Evolutionary conservation across 2,797 vertebrate genomes (phyloP), one percentile per base, ranked within the genome.

Genomic region (Poeciliopsis presidionis): DNA sequence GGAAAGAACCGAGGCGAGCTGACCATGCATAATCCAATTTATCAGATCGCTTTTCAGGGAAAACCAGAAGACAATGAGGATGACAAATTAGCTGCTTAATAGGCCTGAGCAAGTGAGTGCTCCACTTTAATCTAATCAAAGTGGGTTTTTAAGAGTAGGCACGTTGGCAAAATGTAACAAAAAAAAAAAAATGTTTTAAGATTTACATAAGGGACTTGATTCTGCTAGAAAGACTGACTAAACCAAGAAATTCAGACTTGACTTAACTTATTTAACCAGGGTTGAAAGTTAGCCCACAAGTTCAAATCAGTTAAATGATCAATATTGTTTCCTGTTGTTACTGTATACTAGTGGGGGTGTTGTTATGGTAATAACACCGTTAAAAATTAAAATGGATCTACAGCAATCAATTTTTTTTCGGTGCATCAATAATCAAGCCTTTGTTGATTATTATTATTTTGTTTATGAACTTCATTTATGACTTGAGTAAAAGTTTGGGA

Each of bases 11-110:
- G 1, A 9, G 1, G 13, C n/a, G 49, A 36, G 78, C 0, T 55
- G 46, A 11, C 2, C 20, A 11, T 41, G 22, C 6, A 72, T 46
- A 36, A 77, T 69, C 9, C 13, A 73, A 28, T 2, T 9, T 7
- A 41, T 76, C n/a, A 49, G 4, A 11, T 33, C 14, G 28, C 43
- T 59, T 75, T 13, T 43, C 65, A 69, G 65, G 65, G 39, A 69
- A 69, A 69, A 41, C 39, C 39, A 43, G 65, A 69, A 69, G 65
- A 69, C 39, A 43, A 69, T 69, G 65, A 41, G n/a, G 39, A 69
- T 69, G 39, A 41, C 65, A 69, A 41, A 69, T 69, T 69, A 69
- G 39, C 36, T 69, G 39, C 22, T 25, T 69, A 69, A 43, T 69
- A 43, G 43, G 65, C 39, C 39, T 43, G 39, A 43, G 39, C 39